Evolutionary conservation across 2,797 vertebrate species (phyloP), one percentile per base, ranked within the genome.

Genomic region (Gymnothorax javanicus): DNA sequence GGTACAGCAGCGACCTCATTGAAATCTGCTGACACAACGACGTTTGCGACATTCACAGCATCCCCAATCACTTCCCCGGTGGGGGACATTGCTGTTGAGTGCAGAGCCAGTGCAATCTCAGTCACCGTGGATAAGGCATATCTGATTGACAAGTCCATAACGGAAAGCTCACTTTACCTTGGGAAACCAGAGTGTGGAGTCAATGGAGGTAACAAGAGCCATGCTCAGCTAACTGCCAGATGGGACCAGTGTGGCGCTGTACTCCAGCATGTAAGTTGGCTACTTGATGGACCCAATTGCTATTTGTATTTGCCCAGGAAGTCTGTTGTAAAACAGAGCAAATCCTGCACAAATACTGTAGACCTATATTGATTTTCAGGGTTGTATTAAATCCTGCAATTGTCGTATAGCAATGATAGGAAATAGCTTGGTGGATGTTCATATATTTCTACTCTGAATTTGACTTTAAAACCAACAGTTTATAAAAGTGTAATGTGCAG

Each of bases 221-320:
- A 97, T 0, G 91, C 93, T 50, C 88, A 94, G 83, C 95, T 99
- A 91, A 94, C 91, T 0, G 94, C 94, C 0, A 89, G 89, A 0
- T 99, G 97, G 98, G 88, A 93, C 0, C 86, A 96, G 86, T 99
- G 98, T 0, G 92, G 84, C 57, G 97, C 96, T 3, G 25, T 60
- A 0, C 56, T 96, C 4, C 85, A 93, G 7, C 93, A 94, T 0
- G 97, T 99, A 91, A 96, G 97, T 92, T 43, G 33, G 33, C 33
- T 43, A 43, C 33, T 43, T 43, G 33, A 43, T 43, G 33, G 33
- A 43, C 33, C 2, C 33, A 43, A 43, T 43, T 43, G 33, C 33
- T 43, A 43, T 43, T 43, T 43, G 33, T 43, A 43, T 43, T 43
- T 43, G 33, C 33, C 33, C 33, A 43, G 33, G 33, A 43, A 43